Conservation (phyloP, 2,113 vertebrate species). For the Anguilla rostrata region DNA sequence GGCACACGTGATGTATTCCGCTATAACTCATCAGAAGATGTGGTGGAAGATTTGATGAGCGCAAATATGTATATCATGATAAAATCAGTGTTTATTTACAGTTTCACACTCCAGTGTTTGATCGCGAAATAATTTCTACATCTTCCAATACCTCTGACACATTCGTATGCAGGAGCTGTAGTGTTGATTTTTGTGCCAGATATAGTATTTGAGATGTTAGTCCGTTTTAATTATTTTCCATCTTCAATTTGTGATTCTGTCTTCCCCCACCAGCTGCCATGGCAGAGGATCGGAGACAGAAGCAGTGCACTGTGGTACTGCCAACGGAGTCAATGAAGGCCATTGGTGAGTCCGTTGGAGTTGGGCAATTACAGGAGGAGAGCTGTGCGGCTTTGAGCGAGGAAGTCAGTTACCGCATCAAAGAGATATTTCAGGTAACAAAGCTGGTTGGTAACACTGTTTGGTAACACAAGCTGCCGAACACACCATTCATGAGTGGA, state of each 20-base stretch:
- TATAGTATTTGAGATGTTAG: not conserved
- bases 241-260: not conserved
- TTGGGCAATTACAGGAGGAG: slow-evolving; percentile 86
- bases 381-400: slow-evolving; percentile 83
- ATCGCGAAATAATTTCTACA: too few relatives aligned
- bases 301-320: slow-evolving; percentile 77
- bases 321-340: slow-evolving; percentile 90
- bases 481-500: too few relatives aligned
- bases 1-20: too few relatives aligned
- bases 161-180: not conserved
- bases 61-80: too few relatives aligned
- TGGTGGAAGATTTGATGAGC: too few relatives aligned
- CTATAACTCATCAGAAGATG: too few relatives aligned
- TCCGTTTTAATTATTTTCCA: not conserved
- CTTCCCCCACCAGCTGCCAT: slow-evolving; percentile 51
- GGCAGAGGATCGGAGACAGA: slow-evolving; percentile 86
- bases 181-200: not conserved
- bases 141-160: not conserved
- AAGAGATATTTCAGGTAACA: slow-evolving; percentile 86
- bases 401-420: slow-evolving; percentile 90
- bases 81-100: too few relatives aligned
- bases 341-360: slow-evolving; percentile 83
- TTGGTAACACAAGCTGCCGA: too few relatives aligned
- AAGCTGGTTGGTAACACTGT: too few relatives aligned
- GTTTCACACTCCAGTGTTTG: too few relatives aligned